Conservation (phyloP, 2,113 vertebrate species). For the Sialia sialis region DNA sequence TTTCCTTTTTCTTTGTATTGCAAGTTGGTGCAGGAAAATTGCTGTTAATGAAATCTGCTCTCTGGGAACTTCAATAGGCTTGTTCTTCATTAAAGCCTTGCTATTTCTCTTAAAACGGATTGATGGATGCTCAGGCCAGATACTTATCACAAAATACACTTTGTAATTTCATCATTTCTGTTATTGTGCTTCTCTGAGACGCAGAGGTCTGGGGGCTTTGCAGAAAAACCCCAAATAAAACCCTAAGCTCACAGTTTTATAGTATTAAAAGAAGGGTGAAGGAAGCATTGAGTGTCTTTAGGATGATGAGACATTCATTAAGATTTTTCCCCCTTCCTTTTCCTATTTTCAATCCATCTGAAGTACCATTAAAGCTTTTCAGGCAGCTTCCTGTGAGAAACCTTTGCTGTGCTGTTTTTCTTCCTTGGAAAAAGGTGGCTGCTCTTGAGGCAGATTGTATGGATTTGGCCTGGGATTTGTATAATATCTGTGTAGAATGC, state of each 20-base stretch:
- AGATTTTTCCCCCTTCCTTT: constrained; percentile 71
- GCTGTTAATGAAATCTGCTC: constrained; percentile 46
- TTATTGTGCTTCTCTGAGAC: neutral
- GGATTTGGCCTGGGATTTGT: constrained; percentile 79
- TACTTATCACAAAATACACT: constrained; percentile 41
- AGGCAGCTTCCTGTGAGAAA: constrained; percentile 85
- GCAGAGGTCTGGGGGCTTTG: neutral
- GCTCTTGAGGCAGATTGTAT: constrained; percentile 67
- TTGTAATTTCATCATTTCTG: constrained; percentile 47
- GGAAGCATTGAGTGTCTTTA: constrained; percentile 73
- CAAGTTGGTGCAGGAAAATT: constrained; percentile 38
- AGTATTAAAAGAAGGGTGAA: constrained; percentile 19
- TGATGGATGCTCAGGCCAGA: neutral
- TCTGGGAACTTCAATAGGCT: constrained; percentile 37
- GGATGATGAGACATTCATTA: constrained; percentile 80
- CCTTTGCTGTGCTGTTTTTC: constrained; percentile 74
- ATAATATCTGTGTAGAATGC: constrained; percentile 79
- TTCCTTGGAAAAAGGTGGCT: constrained; percentile 81
- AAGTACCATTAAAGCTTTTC: constrained; percentile 86
- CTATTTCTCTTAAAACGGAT: constrained; percentile 29
- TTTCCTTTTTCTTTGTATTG: constrained; percentile 10
- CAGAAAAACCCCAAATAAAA: constrained; percentile 41
- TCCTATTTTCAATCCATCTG: constrained; percentile 72
- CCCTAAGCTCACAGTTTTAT: constrained; percentile 27
- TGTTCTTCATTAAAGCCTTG: constrained; percentile 34